phyloP scores from a whole-genome alignment of 2,888 invertebrate genomes.

The Netelia fuscicornis region DNA sequence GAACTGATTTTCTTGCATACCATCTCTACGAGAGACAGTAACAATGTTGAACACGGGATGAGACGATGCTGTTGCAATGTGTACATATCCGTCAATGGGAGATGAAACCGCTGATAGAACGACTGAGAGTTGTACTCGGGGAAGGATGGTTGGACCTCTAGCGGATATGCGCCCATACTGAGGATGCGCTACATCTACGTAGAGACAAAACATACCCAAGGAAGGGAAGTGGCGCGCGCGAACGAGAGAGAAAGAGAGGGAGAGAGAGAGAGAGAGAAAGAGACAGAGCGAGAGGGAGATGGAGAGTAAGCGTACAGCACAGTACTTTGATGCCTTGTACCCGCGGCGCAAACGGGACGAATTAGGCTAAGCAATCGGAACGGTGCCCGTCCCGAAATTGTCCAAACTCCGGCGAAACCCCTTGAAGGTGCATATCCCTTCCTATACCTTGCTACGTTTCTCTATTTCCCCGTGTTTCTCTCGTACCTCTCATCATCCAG shows the following conservation, averaged over 20 bases:
- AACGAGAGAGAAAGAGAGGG: background rate
- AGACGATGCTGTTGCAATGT: slow-evolving; percentile 55
- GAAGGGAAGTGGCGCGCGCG: slow-evolving; percentile 62
- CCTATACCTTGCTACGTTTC: slow-evolving; percentile 68
- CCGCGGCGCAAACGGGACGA: slow-evolving; percentile 75
- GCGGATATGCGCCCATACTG: slow-evolving; percentile 40
- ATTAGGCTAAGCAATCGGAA: slow-evolving; percentile 84
- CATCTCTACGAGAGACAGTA: slow-evolving; percentile 27
- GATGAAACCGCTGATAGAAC: slow-evolving; percentile 51
- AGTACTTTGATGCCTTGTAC: slow-evolving; percentile 74
- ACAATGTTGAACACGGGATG: slow-evolving; percentile 56
- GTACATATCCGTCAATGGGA: slow-evolving; percentile 67
- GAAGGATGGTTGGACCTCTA: slow-evolving; percentile 37
- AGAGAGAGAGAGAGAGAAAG: slow-evolving; percentile 31
- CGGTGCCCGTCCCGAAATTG: slow-evolving; percentile 79
- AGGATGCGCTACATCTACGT: slow-evolving; percentile 50
- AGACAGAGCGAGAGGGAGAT: slow-evolving; percentile 55
- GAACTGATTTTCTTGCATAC: slow-evolving; percentile 40
- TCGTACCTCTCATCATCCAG: slow-evolving; percentile 60
- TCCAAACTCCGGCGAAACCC: slow-evolving; percentile 80
- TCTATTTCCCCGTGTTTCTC: slow-evolving; percentile 63
- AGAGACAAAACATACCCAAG: slow-evolving; percentile 50
- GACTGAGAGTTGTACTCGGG: slow-evolving; percentile 38
- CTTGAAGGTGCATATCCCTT: slow-evolving; percentile 77
- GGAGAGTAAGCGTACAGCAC: slow-evolving; percentile 13